These are phyloP conservation scores for Podocnemis expansa DNA, from an alignment of 2,113 vertebrate species.

Conservation along the genomic window DNA sequence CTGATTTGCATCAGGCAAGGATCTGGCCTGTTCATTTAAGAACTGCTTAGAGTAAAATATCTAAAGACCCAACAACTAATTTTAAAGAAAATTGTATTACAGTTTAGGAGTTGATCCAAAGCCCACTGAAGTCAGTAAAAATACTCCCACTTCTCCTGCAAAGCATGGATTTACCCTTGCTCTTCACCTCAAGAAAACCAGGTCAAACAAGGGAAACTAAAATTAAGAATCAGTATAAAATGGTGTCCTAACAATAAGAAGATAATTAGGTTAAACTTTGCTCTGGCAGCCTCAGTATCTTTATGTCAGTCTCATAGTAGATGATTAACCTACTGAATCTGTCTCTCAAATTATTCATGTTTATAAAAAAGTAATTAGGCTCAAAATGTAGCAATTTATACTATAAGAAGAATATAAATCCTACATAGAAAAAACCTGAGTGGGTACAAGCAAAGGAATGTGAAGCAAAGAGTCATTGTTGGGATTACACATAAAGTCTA, in stretches of 20 bases:
- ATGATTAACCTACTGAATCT: neutral
- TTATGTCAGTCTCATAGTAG: neutral
- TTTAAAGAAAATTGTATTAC: neutral
- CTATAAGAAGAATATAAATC: neutral
- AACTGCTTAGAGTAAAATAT: neutral
- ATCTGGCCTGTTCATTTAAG: neutral
- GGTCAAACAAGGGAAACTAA: neutral
- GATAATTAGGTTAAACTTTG: neutral
- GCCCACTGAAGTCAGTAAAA: neutral
- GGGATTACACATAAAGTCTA: neutral
- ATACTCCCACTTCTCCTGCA: neutral
- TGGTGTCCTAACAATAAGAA: neutral
- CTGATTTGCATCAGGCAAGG: neutral
- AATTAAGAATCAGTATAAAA: neutral
- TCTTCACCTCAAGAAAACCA: neutral
- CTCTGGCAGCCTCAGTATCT: neutral
- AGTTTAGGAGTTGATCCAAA: neutral
- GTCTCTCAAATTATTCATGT: neutral
- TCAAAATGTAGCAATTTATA: neutral
- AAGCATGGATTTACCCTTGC: neutral
- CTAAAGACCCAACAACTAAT: neutral
- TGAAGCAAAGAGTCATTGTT: neutral
- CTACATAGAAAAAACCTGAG: neutral
- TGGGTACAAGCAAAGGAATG: neutral
- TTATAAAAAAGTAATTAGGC: accelerated